These are phyloP conservation scores for Trematocara zebra DNA, from an alignment of 2,113 vertebrate species.

Conservation along the genomic window DNA sequence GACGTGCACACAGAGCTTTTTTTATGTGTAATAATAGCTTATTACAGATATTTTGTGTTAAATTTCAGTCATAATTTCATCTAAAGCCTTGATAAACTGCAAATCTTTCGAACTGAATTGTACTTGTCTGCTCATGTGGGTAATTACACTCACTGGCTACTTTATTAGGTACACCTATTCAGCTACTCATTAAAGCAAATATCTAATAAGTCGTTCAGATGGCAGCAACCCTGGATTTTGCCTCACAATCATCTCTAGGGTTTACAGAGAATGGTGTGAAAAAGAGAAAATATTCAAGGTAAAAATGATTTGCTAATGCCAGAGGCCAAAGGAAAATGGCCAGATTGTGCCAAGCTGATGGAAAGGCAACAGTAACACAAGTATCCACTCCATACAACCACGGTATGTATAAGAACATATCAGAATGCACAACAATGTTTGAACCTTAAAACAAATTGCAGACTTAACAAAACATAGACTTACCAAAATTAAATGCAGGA, in stretches of 20 bases:
- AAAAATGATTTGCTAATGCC: not conserved
- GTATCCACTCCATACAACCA: not conserved
- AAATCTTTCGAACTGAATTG: not conserved
- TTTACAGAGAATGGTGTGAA: not conserved
- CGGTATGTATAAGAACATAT: not conserved
- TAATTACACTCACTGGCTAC: not conserved
- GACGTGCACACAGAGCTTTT: not conserved
- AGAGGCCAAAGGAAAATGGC: not conserved
- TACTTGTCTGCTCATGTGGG: not conserved
- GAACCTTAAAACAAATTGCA: not conserved
- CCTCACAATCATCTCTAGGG: not conserved
- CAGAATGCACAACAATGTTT: not conserved
- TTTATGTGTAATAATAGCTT: not conserved
- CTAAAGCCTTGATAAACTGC: not conserved
- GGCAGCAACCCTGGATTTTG: not conserved
- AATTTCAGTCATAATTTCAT: not conserved
- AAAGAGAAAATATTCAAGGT: fast-evolving
- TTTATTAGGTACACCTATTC: not conserved
- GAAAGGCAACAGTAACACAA: not conserved
- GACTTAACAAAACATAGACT: not conserved
- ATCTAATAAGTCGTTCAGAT: not conserved
- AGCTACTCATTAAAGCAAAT: not conserved
- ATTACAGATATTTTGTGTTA: not conserved
- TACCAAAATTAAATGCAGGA: not conserved
- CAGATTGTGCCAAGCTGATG: not conserved